Evolutionary conservation across 1,140 invertebrate species (phyloP).

Genomic region (Elymnias hypermnestra): DNA sequence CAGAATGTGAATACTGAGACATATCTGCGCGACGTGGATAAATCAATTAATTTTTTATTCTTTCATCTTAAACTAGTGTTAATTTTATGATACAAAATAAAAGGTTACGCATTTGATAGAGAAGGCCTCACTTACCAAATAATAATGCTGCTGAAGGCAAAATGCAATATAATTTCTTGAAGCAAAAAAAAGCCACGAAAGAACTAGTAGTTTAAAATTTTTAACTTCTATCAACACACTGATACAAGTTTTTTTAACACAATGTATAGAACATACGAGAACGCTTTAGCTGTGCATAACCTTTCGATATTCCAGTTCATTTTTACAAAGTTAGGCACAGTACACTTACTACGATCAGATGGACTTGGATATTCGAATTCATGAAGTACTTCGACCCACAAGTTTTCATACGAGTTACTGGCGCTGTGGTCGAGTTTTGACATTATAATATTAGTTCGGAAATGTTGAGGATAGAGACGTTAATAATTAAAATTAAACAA

Average conservation of each 20-base stretch:
- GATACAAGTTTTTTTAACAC: neutral
- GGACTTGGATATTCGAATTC: slow-evolving; percentile 23
- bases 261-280: slow-evolving; percentile 13
- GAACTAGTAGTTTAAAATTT: neutral
- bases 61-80: no score
- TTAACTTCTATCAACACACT: neutral
- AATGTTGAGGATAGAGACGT: neutral
- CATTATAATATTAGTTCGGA: slow-evolving; percentile 14
- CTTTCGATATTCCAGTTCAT: slow-evolving; percentile 8
- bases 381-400: neutral
- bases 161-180: no score
- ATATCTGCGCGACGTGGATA: no score
- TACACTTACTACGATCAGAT: no score
- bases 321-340: slow-evolving; percentile 11
- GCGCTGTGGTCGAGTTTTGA: slow-evolving; percentile 11
- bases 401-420: neutral
- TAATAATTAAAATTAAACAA: neutral
- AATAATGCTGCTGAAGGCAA: no score
- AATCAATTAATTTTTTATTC: no score
- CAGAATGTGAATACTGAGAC: no score
- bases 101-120: no score
- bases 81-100: no score
- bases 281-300: slow-evolving; percentile 5
- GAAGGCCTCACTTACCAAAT: no score
- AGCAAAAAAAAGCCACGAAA: no score